phyloP scores from a whole-genome alignment of 2,888 invertebrate genomes.

The Morpho deidamia region DNA sequence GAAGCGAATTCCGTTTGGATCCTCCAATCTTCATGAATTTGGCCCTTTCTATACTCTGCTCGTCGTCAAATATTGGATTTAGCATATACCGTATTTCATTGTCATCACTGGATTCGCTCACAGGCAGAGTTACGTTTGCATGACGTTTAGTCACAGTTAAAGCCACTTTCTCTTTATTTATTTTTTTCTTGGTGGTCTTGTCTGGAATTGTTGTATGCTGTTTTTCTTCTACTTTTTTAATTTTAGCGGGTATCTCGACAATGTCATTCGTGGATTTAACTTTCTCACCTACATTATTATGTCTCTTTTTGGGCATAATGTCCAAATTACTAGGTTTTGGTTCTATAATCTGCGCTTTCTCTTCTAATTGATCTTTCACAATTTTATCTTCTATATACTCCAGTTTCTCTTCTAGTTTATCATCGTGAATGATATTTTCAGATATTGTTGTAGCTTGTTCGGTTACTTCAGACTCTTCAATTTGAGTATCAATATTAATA shows the following conservation, averaged over 20 bases:
- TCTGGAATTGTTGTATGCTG: conserved; percentile 25
- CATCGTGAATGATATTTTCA: background rate
- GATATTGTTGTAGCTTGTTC: background rate
- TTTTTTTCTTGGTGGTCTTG: conserved; percentile 29
- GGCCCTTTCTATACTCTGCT: conserved; percentile 43
- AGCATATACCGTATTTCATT: conserved; percentile 68
- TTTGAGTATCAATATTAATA: conserved; percentile 33
- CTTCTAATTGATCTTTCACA: background rate
- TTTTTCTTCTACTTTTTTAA: conserved; percentile 23
- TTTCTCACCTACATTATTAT: conserved; percentile 2
- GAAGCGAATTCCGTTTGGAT: conserved; percentile 58
- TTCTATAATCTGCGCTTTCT: conserved; percentile 4
- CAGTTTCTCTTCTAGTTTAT: background rate
- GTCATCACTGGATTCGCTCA: conserved; percentile 52
- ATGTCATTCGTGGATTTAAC: background rate
- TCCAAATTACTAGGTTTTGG: background rate
- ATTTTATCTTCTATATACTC: background rate
- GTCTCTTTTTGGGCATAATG: conserved; percentile 8
- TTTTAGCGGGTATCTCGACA: conserved; percentile 14
- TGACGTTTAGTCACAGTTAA: conserved; percentile 44
- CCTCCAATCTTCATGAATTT: conserved; percentile 59
- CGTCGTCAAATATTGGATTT: conserved; percentile 54
- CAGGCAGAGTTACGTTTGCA: conserved; percentile 32
- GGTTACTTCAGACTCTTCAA: conserved; percentile 27
- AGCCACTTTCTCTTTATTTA: conserved; percentile 45